Evolutionary conservation across 2,113 vertebrate species (phyloP).

Genomic region (Machaerirhynchus nigripectus): DNA sequence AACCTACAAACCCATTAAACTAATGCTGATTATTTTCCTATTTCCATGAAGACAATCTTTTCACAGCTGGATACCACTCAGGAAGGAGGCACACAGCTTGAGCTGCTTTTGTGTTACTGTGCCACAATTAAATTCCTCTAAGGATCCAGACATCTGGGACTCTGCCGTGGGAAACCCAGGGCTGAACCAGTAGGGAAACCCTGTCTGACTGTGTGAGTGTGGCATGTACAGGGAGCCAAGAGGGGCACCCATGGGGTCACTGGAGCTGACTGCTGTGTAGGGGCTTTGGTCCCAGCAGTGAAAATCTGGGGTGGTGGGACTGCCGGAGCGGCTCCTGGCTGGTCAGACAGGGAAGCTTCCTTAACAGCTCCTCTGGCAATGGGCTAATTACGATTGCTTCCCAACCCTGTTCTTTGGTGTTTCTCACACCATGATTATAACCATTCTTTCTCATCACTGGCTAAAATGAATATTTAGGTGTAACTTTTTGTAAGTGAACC

Average conservation of each 20-base stretch:
- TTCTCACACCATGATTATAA: background rate
- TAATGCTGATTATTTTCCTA: background rate
- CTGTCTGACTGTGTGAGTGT: background rate
- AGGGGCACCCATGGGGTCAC: background rate
- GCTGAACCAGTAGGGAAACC: background rate
- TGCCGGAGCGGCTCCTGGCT: background rate
- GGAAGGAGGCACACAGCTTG: background rate
- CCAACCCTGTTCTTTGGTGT: background rate
- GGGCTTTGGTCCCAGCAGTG: too few relatives aligned
- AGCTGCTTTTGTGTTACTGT: background rate
- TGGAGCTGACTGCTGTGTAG: background rate
- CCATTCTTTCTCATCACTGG: background rate
- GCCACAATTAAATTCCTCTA: background rate
- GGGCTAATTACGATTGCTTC: background rate
- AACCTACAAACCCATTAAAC: background rate
- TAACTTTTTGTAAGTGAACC: background rate
- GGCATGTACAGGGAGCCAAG: background rate
- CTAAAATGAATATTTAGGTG: background rate
- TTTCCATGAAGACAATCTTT: background rate
- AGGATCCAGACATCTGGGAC: background rate
- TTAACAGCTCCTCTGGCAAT: background rate
- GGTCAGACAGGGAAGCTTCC: background rate
- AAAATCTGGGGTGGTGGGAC: background rate
- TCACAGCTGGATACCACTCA: background rate
- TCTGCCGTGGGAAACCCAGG: background rate